A percentile compares a stretch with the other conserved stretches of the same genome.
phyloP scores from a whole-genome alignment of 2,797 vertebrate species.

The Aldrovandia affinis region DNA sequence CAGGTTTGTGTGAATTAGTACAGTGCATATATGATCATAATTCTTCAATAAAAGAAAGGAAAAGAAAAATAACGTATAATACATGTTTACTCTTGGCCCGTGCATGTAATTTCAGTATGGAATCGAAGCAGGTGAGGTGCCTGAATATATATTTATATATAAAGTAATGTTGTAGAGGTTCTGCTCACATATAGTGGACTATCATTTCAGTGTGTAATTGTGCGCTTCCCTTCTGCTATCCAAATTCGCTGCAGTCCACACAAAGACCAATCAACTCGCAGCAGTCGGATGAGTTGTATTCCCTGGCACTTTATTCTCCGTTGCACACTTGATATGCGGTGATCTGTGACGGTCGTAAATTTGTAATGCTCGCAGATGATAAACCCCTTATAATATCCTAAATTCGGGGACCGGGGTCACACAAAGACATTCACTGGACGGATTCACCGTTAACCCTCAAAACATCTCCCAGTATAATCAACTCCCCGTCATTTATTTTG shows the following conservation, averaged over 20 bases:
- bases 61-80: too few species aligned
- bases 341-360: background rate
- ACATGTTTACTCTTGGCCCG: too few species aligned
- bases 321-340: background rate
- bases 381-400: background rate
- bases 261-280: background rate
- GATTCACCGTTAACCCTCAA: background rate
- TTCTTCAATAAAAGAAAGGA: too few species aligned
- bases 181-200: background rate
- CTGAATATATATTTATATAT: too few species aligned
- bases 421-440: background rate
- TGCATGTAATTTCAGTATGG: too few species aligned
- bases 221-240: background rate
- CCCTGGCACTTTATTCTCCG: background rate
- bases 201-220: background rate
- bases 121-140: too few species aligned
- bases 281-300: background rate
- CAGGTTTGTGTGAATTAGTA: too few species aligned
- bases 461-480: constrained; percentile 2
- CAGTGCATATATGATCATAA: too few species aligned
- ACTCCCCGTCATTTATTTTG: background rate
- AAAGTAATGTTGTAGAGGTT: background rate
- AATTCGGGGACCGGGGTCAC: background rate
- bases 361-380: background rate
- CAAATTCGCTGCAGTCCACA: constrained; percentile 13